Evolutionary conservation across 1,140 invertebrate genomes (phyloP).

Genomic region (Macrobrachium rosenbergii): DNA sequence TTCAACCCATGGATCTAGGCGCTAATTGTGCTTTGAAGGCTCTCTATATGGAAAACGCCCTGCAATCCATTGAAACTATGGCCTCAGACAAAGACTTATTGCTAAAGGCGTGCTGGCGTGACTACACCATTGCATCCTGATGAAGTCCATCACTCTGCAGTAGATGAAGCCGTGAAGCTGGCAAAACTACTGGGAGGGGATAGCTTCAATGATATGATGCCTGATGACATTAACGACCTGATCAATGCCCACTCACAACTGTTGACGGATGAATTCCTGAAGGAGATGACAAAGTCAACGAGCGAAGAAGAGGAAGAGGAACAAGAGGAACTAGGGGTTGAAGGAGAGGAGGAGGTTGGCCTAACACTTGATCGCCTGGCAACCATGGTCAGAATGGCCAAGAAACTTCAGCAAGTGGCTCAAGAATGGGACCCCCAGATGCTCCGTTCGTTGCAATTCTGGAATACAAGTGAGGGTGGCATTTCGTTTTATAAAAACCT

Average conservation of each 20-base stretch:
- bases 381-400: slow-evolving; percentile 14
- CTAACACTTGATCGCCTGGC: background rate
- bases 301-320: slow-evolving; percentile 41
- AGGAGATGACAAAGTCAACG: slow-evolving; percentile 62
- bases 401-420: background rate
- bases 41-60: no score
- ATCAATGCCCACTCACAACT: slow-evolving; percentile 43
- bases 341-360: slow-evolving; percentile 8
- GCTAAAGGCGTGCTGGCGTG: background rate
- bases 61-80: no score
- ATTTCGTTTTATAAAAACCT: background rate
- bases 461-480: background rate
- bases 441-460: background rate
- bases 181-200: slow-evolving; percentile 57
- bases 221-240: slow-evolving; percentile 48
- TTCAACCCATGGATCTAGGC: no score
- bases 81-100: no score
- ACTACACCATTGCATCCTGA: slow-evolving; percentile 6
- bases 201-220: slow-evolving; percentile 67
- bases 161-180: slow-evolving; percentile 68
- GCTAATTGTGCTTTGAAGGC: no score
- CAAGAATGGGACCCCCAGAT: slow-evolving; percentile 5
- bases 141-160: slow-evolving; percentile 18
- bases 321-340: background rate
- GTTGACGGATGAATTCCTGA: slow-evolving; percentile 68